A percentile compares a stretch with the other conserved stretches of the same genome.
Conservation (phyloP, 2,113 vertebrate species). For the Silurus meridionalis region DNA sequence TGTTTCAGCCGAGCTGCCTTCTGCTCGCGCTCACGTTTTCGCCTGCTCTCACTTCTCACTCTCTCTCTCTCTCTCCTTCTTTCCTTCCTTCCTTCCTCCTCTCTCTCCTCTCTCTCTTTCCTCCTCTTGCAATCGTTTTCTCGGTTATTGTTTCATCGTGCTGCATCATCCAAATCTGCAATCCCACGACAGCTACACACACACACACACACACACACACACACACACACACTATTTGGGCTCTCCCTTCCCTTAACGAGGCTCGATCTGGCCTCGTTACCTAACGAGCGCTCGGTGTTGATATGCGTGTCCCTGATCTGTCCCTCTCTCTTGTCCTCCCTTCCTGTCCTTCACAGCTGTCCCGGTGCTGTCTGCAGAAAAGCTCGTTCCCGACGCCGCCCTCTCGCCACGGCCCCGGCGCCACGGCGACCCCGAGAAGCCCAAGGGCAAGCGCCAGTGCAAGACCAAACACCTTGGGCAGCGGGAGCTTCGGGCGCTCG, state of each 20-base stretch:
- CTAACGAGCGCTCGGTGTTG: conserved; percentile 34
- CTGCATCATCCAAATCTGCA: conserved; percentile 23
- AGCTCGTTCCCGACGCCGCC: conserved; percentile 76
- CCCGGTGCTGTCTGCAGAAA: conserved; percentile 28
- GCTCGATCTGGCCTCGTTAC: conserved; percentile 36
- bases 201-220: not conserved
- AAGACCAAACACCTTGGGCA: conserved; percentile 97
- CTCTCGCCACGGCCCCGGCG: conserved; percentile 81
- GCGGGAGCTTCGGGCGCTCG: conserved; percentile 78
- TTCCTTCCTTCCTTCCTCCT: conserved; percentile 44
- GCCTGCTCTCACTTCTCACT: conserved; percentile 34
- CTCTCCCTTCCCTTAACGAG: conserved; percentile 11
- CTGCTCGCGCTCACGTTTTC: conserved; percentile 35
- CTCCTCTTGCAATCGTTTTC: conserved; percentile 30
- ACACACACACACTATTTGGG: not conserved
- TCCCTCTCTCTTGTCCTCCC: conserved; percentile 63
- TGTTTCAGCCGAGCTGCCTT: conserved; percentile 48
- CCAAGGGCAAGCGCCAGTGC: conserved; percentile 97
- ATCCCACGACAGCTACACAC: conserved; percentile 11
- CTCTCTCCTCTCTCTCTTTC: conserved; percentile 54
- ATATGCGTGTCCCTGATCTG: conserved; percentile 10
- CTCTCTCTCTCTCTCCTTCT: conserved; percentile 40
- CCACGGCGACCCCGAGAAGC: conserved; percentile 90
- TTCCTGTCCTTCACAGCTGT: conserved; percentile 50
- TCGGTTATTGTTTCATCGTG: conserved; percentile 29